Conservation (phyloP, 2,888 invertebrate species). For the Agrochola lota region DNA sequence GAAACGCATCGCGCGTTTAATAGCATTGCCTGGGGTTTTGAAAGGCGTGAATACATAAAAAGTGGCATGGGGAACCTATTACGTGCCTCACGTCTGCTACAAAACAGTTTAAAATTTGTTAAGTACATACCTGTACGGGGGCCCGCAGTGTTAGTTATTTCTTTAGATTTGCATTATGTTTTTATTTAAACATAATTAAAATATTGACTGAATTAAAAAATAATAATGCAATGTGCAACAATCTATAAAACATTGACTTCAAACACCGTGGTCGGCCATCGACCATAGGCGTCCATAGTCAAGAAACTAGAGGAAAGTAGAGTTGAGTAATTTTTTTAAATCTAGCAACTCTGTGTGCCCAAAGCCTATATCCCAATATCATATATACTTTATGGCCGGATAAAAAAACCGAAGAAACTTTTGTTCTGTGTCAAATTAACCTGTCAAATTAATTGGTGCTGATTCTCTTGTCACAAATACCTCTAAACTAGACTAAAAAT, state of each 20-base stretch:
- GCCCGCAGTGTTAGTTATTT: conserved; percentile 66
- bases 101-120: conserved; percentile 54
- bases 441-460: no score
- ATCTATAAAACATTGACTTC: conserved; percentile 77
- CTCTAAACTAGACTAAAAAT: no score
- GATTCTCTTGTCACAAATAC: no score
- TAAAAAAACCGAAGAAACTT: no score
- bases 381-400: background rate
- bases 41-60: conserved; percentile 83
- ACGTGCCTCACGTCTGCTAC: conserved; percentile 80
- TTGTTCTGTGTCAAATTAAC: no score
- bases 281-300: conserved; percentile 69
- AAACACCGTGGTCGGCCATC: conserved; percentile 85
- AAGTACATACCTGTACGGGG: conserved; percentile 74
- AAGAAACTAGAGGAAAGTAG: conserved; percentile 2
- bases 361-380: background rate
- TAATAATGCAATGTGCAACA: conserved; percentile 79
- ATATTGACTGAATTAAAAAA: conserved; percentile 73
- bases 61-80: conserved; percentile 79
- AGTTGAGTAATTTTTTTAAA: background rate
- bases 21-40: conserved; percentile 79
- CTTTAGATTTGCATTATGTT: conserved; percentile 73
- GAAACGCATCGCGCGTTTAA: conserved; percentile 78
- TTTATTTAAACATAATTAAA: conserved; percentile 76
- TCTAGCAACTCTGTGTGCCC: background rate